A percentile compares a stretch with the other conserved stretches of the same genome.
phyloP scores from a whole-genome alignment of 2,888 invertebrate species.

The Dasypolia templi region DNA sequence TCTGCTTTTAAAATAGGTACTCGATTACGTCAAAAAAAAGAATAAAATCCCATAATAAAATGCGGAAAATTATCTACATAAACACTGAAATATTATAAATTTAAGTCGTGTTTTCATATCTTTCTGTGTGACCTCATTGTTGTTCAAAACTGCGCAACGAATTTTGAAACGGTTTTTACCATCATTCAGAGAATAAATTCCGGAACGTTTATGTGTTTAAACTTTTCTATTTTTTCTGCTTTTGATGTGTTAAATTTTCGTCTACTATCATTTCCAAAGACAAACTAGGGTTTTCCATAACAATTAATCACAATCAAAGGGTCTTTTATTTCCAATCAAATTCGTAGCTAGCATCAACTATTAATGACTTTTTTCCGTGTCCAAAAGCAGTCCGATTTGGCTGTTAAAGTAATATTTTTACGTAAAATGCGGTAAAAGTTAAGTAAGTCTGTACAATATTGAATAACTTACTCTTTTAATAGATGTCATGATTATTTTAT shows the following conservation, averaged over 20 bases:
- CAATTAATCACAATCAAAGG: conserved; percentile 70
- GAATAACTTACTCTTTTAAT: conserved; percentile 16
- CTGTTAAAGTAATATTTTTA: conserved; percentile 64
- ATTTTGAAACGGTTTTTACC: not conserved
- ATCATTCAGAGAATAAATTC: not conserved
- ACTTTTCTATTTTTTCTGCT: too few relatives aligned
- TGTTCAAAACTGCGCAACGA: not conserved
- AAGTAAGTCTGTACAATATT: conserved; percentile 35
- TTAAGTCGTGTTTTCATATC: too few relatives aligned
- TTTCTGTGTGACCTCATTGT: not conserved
- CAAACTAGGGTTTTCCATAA: conserved; percentile 44
- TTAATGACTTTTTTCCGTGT: conserved; percentile 78
- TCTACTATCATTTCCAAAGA: conserved; percentile 39
- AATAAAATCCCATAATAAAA: too few relatives aligned
- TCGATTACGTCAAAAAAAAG: not conserved
- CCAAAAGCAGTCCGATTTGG: conserved; percentile 66
- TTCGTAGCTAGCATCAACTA: conserved; percentile 65
- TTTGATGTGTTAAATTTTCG: too few relatives aligned
- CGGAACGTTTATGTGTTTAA: not conserved
- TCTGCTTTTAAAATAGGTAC: not conserved
- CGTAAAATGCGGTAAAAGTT: conserved; percentile 40
- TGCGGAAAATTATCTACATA: too few relatives aligned
- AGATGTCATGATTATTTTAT: conserved; percentile 15
- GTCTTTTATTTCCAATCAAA: conserved; percentile 70
- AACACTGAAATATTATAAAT: too few relatives aligned